Percentiles rank a stretch among this genome's conserved stretches.
Conservation (phyloP, 1,140 invertebrate genomes). For the Tribolium castaneum region DNA sequence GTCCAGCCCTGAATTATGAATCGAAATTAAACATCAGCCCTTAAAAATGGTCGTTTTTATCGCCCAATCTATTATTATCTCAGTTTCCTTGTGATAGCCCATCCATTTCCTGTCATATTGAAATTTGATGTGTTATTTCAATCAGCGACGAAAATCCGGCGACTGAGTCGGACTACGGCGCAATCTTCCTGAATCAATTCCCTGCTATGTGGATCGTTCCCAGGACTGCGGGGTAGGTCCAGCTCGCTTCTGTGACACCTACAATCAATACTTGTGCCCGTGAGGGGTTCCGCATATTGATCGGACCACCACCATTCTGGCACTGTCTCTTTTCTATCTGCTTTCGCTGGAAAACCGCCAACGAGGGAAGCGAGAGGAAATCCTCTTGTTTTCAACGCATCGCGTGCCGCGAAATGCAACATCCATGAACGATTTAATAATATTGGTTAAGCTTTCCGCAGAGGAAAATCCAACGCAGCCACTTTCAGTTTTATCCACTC, state of each 20-base stretch:
- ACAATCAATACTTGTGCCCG: slow-evolving; percentile 36
- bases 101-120: background rate
- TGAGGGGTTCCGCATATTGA: slow-evolving; percentile 35
- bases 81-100: background rate
- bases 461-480: background rate
- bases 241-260: slow-evolving; percentile 40
- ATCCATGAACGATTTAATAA: background rate
- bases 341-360: slow-evolving; percentile 1
- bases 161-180: slow-evolving; percentile 15
- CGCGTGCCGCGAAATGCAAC: background rate
- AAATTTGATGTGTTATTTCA: background rate
- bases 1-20: background rate
- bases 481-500: background rate
- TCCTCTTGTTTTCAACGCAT: background rate
- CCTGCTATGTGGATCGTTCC: slow-evolving; percentile 32
- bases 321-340: slow-evolving; percentile 28
- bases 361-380: background rate
- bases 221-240: slow-evolving; percentile 37
- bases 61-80: background rate
- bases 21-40: too few relatives aligned
- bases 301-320: slow-evolving; percentile 21
- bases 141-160: slow-evolving; percentile 6
- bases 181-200: slow-evolving; percentile 32
- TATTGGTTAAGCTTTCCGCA: background rate
- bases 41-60: background rate